These are phyloP conservation scores for Alaudala cheleensis DNA, from an alignment of 2,113 vertebrate species.

Conservation along the genomic window DNA sequence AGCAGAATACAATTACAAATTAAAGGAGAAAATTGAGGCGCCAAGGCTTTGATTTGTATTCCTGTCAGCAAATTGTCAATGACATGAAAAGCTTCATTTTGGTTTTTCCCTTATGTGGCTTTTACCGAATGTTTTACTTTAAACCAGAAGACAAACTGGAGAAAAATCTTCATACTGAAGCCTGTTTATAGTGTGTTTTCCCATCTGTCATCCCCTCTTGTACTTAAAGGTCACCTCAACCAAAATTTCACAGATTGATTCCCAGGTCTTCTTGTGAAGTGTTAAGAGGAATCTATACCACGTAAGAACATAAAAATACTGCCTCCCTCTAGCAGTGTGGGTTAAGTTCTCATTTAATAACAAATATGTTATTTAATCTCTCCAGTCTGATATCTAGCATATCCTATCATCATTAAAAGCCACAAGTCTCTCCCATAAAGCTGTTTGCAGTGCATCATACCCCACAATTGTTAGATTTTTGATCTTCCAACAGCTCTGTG, in stretches of 20 bases:
- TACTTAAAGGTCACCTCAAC: background rate
- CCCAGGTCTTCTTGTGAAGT: background rate
- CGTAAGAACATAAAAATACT: background rate
- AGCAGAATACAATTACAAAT: background rate
- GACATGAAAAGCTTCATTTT: background rate
- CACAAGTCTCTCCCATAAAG: background rate
- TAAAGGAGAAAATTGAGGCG: background rate
- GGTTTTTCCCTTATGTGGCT: fast-evolving
- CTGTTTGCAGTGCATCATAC: background rate
- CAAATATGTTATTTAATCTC: slow-evolving; percentile 2
- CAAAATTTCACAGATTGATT: background rate
- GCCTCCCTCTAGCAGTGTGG: background rate
- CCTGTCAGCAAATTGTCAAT: background rate
- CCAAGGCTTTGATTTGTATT: background rate
- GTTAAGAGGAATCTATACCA: background rate
- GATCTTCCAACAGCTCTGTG: slow-evolving; percentile 14
- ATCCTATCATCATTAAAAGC: background rate
- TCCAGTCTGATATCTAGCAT: background rate
- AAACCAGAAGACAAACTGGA: background rate
- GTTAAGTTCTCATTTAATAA: slow-evolving; percentile 1
- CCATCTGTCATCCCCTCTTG: background rate
- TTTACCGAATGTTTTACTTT: background rate
- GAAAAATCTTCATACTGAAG: background rate
- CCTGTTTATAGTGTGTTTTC: background rate
- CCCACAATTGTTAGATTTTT: background rate